Base-by-base conservation (phyloP, 2,888 invertebrate species). In the Megamerina dolium region DNA sequence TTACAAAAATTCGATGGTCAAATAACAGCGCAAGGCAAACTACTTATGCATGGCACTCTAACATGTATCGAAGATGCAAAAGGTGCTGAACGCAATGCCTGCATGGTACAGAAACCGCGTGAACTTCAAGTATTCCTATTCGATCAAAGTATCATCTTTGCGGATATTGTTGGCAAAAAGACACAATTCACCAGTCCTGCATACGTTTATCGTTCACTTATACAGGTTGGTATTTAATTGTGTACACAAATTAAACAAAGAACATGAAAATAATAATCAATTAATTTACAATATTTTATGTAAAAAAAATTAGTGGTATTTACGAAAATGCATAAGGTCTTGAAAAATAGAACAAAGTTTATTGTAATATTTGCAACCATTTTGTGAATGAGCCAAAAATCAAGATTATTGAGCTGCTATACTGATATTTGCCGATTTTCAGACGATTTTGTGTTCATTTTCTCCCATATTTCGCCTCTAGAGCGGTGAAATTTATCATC, bases 1-100 rank as follows among this genome's bases (percentile, higher is more conserved):
- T 77, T 99, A 32, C 93, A 97, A 72, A 95, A 95, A 56, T 97
- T 95, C 68, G 87, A 92, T 86, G 94, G 96, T 41, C 96, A 95
- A 75, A 91, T 99, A 56, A 94, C 91, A 36, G 88, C 94, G 31
- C 97, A 97, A 74, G 99, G 97, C 46, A 93, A 93, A 73, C 77
- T 99, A 48, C 74, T 96, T 48, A 77, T 91, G 46, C 94, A 94
- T 63, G 94, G 90, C 40, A 77, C 83, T 18, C 74, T 94, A 52
- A 68, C 76, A 38, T 88, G 87, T 57, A 76, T 82, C 1, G 88
- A 89, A 58, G 73, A 77, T 50, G 75, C 77, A 13, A 74, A 74
- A 51, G 57, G 72, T 43, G 69, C 59, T 30, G 61, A 61, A 47
- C 73, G 61, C 17, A 62, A 58, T 48, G 55, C 62, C 4, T 55